Percentiles rank a stretch among this genome's conserved stretches.
These are phyloP conservation scores for Drosophila suzukii DNA, from an alignment of 1,140 invertebrate genomes.

Conservation along the genomic window DNA sequence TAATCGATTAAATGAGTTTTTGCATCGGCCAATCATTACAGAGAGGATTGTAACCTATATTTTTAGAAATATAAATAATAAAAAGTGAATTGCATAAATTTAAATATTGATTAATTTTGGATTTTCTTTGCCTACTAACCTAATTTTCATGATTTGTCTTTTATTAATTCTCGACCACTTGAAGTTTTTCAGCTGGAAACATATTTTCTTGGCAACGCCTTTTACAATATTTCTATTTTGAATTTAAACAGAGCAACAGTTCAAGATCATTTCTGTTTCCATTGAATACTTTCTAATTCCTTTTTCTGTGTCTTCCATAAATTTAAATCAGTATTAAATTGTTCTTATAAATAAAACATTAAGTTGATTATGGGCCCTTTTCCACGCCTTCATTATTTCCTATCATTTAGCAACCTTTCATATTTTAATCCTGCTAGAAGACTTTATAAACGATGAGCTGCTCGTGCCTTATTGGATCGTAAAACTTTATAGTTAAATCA, in stretches of 20 bases:
- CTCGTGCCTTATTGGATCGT: background rate
- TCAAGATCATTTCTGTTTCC: background rate
- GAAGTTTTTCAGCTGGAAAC: background rate
- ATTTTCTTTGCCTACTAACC: background rate
- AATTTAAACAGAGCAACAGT: background rate
- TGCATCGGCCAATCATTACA: slow-evolving; percentile 2
- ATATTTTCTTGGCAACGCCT: background rate
- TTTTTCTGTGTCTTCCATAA: background rate
- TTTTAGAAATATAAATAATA: too few species aligned
- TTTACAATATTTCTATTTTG: background rate
- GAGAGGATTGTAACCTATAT: too few species aligned
- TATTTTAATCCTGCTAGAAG: background rate
- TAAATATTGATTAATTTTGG: background rate
- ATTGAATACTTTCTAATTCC: background rate
- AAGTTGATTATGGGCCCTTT: background rate
- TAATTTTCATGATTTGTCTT: background rate
- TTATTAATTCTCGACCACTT: background rate
- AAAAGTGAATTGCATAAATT: too few species aligned
- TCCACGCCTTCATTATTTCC: background rate
- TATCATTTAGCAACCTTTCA: slow-evolving; percentile 1
- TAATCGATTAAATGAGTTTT: slow-evolving; percentile 33
- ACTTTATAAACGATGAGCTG: background rate
- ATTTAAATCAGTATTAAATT: background rate
- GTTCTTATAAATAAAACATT: background rate
- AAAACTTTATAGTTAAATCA: slow-evolving; percentile 1